Evolutionary conservation across 2,888 invertebrate genomes (phyloP), one percentile per base, ranked within the genome.

Genomic region (Argyra leucocephala): DNA sequence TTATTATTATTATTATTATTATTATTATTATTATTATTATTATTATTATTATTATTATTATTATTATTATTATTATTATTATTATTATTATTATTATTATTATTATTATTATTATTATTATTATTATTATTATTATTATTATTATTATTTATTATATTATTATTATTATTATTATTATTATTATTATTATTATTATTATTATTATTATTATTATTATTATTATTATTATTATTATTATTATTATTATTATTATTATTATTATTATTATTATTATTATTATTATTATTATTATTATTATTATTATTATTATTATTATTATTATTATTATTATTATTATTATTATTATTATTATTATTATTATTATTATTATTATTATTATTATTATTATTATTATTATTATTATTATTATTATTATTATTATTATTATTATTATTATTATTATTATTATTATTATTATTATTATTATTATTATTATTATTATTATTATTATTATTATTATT

Each of bases 1-100:
- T 48, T 48, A 48, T 48, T 48, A 48, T 48, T 48, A 18, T 48
- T 48, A 48, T 48, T 48, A 48, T 48, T 48, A 48, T 48, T 48
- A 48, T 48, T 48, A 48, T 48, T 48, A 18, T 48, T 18, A 18
- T 12, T 9, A 18, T 7, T 18, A 18, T 48, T 18, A 18, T 48
- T 18, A 48, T 7, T 48, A 48, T 48, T 18, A 48, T 48, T 48
- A 48, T 48, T 48, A 48, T 12, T 48, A 48, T 48, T 48, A 48
- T 48, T 48, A 18, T 48, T 48, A 48, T 48, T 48, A 48, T 48
- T 48, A 48, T 48, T 48, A 48, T 48, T 48, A 48, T 48, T 48
- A 48, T 48, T 48, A 48, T 48, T 48, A 18, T 48, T 48, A 48
- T 48, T 18, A 48, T 48, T 48, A 48, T 12, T 48, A 48, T 48